Percentiles rank a stretch among this genome's conserved stretches.
Evolutionary conservation across 2,797 vertebrate genomes (phyloP).

Genomic region (Gallinago nigripennis): DNA sequence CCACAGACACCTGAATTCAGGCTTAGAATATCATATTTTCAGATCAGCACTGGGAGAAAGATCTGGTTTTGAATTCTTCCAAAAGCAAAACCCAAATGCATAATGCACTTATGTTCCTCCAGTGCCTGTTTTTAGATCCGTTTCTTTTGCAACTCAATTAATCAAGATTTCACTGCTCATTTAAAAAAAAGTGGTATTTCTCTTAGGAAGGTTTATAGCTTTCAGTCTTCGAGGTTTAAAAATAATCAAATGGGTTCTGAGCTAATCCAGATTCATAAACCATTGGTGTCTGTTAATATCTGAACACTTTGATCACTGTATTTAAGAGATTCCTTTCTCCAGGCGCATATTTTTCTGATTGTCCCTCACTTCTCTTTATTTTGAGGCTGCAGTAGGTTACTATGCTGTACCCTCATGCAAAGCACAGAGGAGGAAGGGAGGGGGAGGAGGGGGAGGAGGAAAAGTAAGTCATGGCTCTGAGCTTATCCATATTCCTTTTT

Average conservation of each 20-base stretch:
- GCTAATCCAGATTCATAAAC: conserved; percentile 33
- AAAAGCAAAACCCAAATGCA: conserved; percentile 14
- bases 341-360: background rate
- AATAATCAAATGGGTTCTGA: conserved; percentile 52
- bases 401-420: background rate
- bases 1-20: background rate
- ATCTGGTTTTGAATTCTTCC: background rate
- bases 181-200: conserved; percentile 39
- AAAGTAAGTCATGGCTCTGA: background rate
- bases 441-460: background rate
- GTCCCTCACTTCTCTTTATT: background rate
- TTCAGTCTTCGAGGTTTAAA: conserved; percentile 45
- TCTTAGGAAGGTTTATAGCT: conserved; percentile 17
- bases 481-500: background rate
- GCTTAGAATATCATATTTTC: background rate
- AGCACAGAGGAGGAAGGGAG: background rate
- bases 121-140: conserved; percentile 31
- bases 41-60: background rate
- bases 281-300: conserved; percentile 6
- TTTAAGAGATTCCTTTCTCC: conserved; percentile 5
- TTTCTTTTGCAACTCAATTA: conserved; percentile 53
- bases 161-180: conserved; percentile 42
- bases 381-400: background rate
- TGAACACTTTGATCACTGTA: background rate
- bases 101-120: conserved; percentile 4